phyloP scores from a whole-genome alignment of 2,113 vertebrate genomes.

The Cinclus cinclus region DNA sequence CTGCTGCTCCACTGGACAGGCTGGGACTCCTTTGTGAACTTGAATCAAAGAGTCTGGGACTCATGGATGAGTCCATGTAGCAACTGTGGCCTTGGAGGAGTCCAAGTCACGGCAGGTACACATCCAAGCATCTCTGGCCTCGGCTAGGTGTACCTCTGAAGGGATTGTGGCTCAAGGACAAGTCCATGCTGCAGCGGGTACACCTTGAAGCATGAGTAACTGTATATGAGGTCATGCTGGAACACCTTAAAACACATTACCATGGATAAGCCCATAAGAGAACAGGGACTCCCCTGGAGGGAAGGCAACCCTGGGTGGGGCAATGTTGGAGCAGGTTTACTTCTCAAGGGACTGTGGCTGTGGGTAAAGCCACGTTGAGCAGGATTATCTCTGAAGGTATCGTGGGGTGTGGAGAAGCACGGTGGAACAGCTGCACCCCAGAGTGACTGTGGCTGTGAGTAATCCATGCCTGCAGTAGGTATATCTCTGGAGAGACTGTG shows the following conservation, averaged over 20 bases:
- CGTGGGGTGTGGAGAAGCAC: fast-evolving
- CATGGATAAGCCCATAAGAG: not conserved
- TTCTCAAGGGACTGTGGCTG: not conserved
- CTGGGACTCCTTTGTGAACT: not conserved
- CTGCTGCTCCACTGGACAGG: not conserved
- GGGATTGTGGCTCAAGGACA: not conserved
- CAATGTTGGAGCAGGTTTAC: not conserved
- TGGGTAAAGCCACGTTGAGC: not conserved
- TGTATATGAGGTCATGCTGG: not conserved
- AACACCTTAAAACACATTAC: not conserved
- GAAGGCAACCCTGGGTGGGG: not conserved
- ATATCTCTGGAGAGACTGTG: not conserved
- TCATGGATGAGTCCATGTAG: not conserved
- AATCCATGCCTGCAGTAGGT: not conserved
- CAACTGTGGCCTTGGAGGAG: not conserved
- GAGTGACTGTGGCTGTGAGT: not conserved
- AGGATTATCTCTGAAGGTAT: not conserved
- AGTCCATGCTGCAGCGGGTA: not conserved
- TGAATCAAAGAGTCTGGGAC: not conserved
- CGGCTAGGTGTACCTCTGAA: not conserved
- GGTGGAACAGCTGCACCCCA: not conserved
- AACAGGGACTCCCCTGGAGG: not conserved
- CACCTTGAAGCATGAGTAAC: not conserved
- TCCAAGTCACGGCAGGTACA: not conserved
- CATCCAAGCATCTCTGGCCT: not conserved